Base-by-base conservation (phyloP, 2,888 invertebrate genomes). In the Ellobium chinense region DNA sequence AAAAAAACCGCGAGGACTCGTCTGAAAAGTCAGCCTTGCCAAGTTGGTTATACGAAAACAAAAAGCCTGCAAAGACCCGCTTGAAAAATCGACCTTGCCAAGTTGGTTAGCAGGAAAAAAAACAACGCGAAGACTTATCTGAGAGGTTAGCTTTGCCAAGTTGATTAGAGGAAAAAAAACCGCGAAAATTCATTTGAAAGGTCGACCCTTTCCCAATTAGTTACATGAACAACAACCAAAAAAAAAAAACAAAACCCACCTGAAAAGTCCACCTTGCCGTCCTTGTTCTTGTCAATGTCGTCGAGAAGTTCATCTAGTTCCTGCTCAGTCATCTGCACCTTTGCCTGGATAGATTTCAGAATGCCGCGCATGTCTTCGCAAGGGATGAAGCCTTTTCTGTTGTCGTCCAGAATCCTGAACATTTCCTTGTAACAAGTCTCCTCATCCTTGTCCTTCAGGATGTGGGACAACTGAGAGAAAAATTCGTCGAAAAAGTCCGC, bases 401-500 rank as follows among this genome's bases (percentile, higher is more conserved):
- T 77, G 65, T 80, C 82, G 75, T 83, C 83, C 54, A 83, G 70
- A 58, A 83, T 82, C 29, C 83, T 73, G 78, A 83, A 83, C 83
- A 83, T 83, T 73, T 83, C 83, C 70, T 83, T 83, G 81, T 83
- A 83, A 78, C 83, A 83, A 18, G 83, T 82, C 83, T 83, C 83
- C 77, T 83, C 81, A 27, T 83, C 82, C 65, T 81, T 83, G 70
- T 83, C 82, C 37, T 77, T 66, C 58, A 83, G 74, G 14, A 83
- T 80, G 24, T 81, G 80, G 3, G 79, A 79, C 60, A 83, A 74
- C 65, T 83, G 81, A 7, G 80, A 70, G 80, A 80, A 83, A 75
- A 83, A 81, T 79, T 81, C 83, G 62, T 83, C 79, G 83, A 83
- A 83, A 78, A 83, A 82, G 68, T 82, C 80, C 37, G 78, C 80